phyloP scores from a whole-genome alignment of 92 coral and sea anemone species.

The Heliopora coerulea region DNA sequence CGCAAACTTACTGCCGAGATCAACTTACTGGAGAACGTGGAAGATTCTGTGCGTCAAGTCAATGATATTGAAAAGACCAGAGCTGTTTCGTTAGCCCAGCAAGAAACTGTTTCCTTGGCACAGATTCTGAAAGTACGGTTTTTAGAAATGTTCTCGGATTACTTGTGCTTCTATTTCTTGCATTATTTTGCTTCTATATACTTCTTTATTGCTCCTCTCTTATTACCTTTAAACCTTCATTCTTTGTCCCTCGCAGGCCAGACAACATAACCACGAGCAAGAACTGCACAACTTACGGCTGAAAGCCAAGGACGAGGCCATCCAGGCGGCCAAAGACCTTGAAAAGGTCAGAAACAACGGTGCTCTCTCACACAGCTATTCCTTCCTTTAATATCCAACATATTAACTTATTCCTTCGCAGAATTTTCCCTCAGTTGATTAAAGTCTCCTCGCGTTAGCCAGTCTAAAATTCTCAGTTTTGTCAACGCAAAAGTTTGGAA shows the following conservation, averaged over 20 bases:
- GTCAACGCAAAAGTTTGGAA: no score
- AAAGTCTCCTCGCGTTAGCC: no score
- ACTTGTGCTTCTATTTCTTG: background rate
- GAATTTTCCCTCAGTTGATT: no score
- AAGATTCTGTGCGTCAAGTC: constrained; percentile 92
- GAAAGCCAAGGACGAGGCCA: constrained; percentile 86
- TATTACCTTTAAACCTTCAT: background rate
- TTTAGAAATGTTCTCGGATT: background rate
- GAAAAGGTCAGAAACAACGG: constrained; percentile 64
- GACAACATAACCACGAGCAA: constrained; percentile 76
- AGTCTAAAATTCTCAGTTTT: no score
- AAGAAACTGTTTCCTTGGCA: constrained; percentile 95
- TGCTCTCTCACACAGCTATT: background rate
- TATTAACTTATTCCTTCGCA: no score
- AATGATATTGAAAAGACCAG: constrained; percentile 87
- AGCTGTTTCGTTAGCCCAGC: constrained; percentile 85
- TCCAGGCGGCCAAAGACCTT: constrained; percentile 89
- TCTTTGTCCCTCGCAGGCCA: constrained; percentile 55
- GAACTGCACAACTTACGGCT: constrained; percentile 82
- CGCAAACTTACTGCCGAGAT: constrained; percentile 87
- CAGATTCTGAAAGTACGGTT: constrained; percentile 84
- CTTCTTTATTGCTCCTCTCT: background rate
- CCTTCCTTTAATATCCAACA: no score
- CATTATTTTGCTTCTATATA: no score
- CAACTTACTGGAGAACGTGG: constrained; percentile 89